Evolutionary conservation across 2,888 invertebrate species (phyloP).

Genomic region (Agonopterix alstromeriana): DNA sequence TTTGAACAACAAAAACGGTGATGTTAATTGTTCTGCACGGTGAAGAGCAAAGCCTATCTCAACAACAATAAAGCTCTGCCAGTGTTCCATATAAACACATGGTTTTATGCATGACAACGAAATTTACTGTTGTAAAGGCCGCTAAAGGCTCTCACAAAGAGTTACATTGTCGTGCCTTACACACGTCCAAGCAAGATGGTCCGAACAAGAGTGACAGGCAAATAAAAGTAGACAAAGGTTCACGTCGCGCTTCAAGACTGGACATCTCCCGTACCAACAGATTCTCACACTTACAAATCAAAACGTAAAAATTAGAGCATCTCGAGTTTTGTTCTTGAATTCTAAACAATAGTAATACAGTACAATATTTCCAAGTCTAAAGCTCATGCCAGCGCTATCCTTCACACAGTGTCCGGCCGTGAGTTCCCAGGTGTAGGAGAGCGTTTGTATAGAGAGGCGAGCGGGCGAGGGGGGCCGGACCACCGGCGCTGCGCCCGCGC

Average conservation of each 20-base stretch:
- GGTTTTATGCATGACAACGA: constrained; percentile 67
- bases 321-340: constrained; percentile 21
- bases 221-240: constrained; percentile 63
- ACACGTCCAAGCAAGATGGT: constrained; percentile 45
- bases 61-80: constrained; percentile 23
- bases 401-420: constrained; percentile 48
- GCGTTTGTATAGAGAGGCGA: constrained; percentile 28
- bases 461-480: constrained; percentile 42
- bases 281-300: constrained; percentile 10
- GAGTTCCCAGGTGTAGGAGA: constrained; percentile 59
- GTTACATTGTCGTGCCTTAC: constrained; percentile 57
- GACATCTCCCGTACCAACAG: constrained; percentile 1
- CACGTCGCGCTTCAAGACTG: constrained; percentile 19
- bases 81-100: constrained; percentile 48
- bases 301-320: constrained; percentile 15
- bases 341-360: constrained; percentile 31
- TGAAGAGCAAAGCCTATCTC: constrained; percentile 15
- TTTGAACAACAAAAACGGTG: constrained; percentile 17
- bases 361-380: constrained; percentile 35
- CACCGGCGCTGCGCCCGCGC: constrained; percentile 71
- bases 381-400: constrained; percentile 31
- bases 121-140: constrained; percentile 60
- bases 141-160: constrained; percentile 57
- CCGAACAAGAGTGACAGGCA: constrained; percentile 57
- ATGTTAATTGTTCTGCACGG: constrained; percentile 30